Percentiles rank a stretch among this genome's conserved stretches.
phyloP scores from a whole-genome alignment of 2,888 invertebrate species.

The Polia nebulosa region DNA sequence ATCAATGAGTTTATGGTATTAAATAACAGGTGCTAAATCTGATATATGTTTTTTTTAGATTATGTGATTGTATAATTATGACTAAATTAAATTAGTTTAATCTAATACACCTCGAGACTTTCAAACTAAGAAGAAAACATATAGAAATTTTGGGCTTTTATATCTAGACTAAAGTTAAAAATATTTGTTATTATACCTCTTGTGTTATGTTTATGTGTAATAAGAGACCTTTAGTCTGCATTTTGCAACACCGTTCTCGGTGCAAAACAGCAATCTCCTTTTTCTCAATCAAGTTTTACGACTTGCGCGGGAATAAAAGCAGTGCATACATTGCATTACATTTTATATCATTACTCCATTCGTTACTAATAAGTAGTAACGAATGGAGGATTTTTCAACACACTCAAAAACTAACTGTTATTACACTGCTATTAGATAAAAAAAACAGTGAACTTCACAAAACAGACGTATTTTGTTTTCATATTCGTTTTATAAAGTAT shows the following conservation, averaged over 20 bases:
- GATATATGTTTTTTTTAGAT: no score
- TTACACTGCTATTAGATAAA: background rate
- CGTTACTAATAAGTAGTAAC: background rate
- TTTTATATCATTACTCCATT: conserved; percentile 5
- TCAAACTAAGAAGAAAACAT: background rate
- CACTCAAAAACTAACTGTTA: background rate
- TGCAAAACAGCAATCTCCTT: conserved; percentile 21
- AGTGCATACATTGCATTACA: conserved; percentile 14
- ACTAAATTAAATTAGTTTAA: no score
- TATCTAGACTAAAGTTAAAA: background rate
- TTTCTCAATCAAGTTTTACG: conserved; percentile 38
- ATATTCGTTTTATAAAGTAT: background rate
- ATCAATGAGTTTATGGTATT: no score
- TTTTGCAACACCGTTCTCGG: conserved; percentile 19
- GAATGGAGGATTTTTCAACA: background rate
- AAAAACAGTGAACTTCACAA: background rate
- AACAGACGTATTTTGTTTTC: background rate
- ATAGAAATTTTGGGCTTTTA: background rate
- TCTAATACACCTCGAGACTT: background rate
- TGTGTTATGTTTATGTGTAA: background rate
- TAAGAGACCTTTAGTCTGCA: background rate
- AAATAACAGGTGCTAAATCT: no score
- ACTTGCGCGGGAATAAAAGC: conserved; percentile 24
- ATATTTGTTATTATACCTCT: background rate
- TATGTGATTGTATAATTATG: no score